Evolutionary conservation across 2,797 vertebrate species (phyloP).

Genomic region (Galagoides demidoff): DNA sequence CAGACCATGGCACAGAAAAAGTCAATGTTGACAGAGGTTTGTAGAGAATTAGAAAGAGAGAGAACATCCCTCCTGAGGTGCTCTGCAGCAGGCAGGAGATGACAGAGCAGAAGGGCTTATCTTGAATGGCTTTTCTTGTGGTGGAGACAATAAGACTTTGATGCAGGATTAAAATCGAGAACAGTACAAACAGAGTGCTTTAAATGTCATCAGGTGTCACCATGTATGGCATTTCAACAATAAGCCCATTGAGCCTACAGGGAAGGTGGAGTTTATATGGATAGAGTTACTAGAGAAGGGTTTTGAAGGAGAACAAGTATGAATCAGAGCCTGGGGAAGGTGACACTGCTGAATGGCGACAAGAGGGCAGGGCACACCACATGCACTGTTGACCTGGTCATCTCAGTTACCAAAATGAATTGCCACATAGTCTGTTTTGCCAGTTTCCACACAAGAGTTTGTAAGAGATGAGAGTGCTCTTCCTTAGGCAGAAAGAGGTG

Average conservation of each 20-base stretch:
- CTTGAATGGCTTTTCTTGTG: constrained; percentile 28
- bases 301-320: not conserved
- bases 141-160: not conserved
- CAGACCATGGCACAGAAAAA: not conserved
- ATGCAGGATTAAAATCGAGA: not conserved
- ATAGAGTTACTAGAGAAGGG: not conserved
- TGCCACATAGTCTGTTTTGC: not conserved
- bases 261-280: not conserved
- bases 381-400: not conserved
- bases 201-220: not conserved
- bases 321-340: not conserved
- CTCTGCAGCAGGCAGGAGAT: not conserved
- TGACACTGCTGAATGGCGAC: not conserved
- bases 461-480: not conserved
- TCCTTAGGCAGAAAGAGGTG: not conserved
- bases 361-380: not conserved
- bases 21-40: not conserved
- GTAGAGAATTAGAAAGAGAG: not conserved
- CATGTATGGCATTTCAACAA: not conserved
- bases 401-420: not conserved
- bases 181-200: not conserved
- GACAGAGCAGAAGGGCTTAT: not conserved
- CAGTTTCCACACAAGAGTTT: not conserved
- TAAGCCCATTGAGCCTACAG: not conserved
- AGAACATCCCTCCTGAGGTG: too few species aligned